Percentiles rank a stretch among this genome's conserved stretches.
Evolutionary conservation across 1,140 invertebrate species (phyloP).

Genomic region (Drosophila sucinea): DNA sequence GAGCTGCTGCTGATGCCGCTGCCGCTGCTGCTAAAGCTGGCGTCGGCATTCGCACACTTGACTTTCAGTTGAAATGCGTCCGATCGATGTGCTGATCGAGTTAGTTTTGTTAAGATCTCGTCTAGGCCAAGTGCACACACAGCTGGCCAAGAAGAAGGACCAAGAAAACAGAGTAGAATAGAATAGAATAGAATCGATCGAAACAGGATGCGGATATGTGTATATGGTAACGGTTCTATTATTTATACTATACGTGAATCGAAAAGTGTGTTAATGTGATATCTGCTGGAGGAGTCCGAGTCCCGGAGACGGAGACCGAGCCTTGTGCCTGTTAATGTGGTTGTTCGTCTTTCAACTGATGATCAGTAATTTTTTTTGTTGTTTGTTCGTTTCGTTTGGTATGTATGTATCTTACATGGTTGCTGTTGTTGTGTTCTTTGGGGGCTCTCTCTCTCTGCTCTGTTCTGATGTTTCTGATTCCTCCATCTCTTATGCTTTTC

Average conservation of each 20-base stretch:
- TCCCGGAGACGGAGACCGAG: neutral
- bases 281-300: constrained; percentile 27
- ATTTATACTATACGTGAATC: constrained; percentile 2
- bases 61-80: constrained; percentile 78
- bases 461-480: constrained; percentile 18
- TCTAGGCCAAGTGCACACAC: constrained; percentile 66
- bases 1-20: constrained; percentile 19
- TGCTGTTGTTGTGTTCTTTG: constrained; percentile 13
- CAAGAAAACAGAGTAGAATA: neutral
- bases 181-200: neutral
- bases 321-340: constrained; percentile 6
- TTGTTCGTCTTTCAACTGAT: constrained; percentile 13
- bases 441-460: neutral
- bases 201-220: constrained; percentile 42
- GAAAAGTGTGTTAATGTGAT: constrained; percentile 58
- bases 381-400: constrained; percentile 19
- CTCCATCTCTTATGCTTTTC: constrained; percentile 22
- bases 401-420: constrained; percentile 38
- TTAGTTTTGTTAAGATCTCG: constrained; percentile 82
- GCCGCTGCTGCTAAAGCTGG: constrained; percentile 32
- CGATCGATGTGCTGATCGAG: constrained; percentile 74
- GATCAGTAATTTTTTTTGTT: constrained; percentile 10
- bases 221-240: constrained; percentile 46
- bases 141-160: constrained; percentile 46
- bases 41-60: constrained; percentile 64